These are phyloP conservation scores for Oscheius onirici DNA, from an alignment of 2,888 invertebrate genomes.

Conservation along the genomic window DNA sequence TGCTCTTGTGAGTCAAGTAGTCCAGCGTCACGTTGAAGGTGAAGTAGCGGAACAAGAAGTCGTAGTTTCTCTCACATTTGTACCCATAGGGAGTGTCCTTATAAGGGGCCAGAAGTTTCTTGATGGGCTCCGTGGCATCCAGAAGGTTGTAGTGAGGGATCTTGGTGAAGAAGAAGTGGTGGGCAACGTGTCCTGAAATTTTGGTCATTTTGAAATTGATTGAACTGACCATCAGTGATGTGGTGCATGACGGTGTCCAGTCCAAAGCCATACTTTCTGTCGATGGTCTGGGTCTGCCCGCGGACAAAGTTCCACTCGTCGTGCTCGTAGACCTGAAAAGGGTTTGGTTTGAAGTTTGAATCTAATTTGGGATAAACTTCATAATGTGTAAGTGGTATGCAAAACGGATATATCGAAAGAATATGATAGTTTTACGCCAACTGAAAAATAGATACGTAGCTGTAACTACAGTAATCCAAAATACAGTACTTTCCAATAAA, in stretches of 20 bases:
- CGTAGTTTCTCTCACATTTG: conserved; percentile 60
- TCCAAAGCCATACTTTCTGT: conserved; percentile 57
- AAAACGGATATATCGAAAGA: too few species aligned
- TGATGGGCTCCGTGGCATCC: conserved; percentile 64
- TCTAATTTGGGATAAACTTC: too few species aligned
- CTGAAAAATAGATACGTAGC: too few species aligned
- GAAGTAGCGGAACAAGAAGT: conserved; percentile 66
- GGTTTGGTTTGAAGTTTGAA: too few species aligned
- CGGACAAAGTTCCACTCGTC: conserved; percentile 61
- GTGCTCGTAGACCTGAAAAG: conserved; percentile 55
- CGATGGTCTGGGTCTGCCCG: conserved; percentile 60
- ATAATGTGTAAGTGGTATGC: too few species aligned
- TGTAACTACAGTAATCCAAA: too few species aligned
- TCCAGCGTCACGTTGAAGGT: conserved; percentile 62
- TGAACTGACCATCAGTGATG: conserved; percentile 50
- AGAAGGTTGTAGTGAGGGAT: conserved; percentile 68
- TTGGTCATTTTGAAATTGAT: not conserved
- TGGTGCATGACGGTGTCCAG: conserved; percentile 58
- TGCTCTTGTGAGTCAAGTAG: conserved; percentile 65
- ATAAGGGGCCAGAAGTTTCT: conserved; percentile 45
- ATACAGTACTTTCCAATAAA: too few species aligned
- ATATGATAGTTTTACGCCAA: too few species aligned
- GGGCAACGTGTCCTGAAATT: conserved; percentile 65
- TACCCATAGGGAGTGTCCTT: conserved; percentile 60
- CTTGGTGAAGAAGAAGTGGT: conserved; percentile 70